phyloP scores from a whole-genome alignment of 2,113 vertebrate genomes.

The Passer domesticus region DNA sequence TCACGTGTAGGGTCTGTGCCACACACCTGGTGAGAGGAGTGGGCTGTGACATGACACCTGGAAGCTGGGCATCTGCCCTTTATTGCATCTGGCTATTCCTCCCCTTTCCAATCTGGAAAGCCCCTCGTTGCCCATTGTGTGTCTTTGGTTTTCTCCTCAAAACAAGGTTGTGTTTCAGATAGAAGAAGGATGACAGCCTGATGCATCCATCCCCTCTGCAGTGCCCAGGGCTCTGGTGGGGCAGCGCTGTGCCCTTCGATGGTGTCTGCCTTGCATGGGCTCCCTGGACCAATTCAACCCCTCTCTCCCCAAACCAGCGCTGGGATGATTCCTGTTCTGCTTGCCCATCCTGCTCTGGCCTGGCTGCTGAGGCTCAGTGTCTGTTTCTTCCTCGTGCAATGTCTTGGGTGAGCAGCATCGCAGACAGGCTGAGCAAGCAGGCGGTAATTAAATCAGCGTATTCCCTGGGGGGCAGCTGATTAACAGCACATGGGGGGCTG shows the following conservation, averaged over 20 bases:
- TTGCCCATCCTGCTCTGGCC: background rate
- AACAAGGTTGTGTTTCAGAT: background rate
- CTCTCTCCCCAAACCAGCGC: background rate
- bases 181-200: background rate
- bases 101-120: background rate
- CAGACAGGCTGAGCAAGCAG: background rate
- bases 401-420: background rate
- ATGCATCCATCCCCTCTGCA: background rate
- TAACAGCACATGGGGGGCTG: constrained; percentile 46
- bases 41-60: background rate
- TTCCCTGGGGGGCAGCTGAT: background rate
- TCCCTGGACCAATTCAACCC: background rate
- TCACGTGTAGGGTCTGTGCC: fast-evolving
- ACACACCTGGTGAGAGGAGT: background rate
- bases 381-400: background rate
- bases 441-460: constrained; percentile 50
- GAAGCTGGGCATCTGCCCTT: background rate
- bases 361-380: background rate
- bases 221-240: background rate
- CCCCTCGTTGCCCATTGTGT: fast-evolving
- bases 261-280: background rate
- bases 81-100: background rate
- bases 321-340: background rate
- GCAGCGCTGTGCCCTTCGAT: background rate
- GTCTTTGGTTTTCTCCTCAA: background rate